Conservation (phyloP, 2,888 invertebrate genomes). For the Eupithecia centaureata region DNA sequence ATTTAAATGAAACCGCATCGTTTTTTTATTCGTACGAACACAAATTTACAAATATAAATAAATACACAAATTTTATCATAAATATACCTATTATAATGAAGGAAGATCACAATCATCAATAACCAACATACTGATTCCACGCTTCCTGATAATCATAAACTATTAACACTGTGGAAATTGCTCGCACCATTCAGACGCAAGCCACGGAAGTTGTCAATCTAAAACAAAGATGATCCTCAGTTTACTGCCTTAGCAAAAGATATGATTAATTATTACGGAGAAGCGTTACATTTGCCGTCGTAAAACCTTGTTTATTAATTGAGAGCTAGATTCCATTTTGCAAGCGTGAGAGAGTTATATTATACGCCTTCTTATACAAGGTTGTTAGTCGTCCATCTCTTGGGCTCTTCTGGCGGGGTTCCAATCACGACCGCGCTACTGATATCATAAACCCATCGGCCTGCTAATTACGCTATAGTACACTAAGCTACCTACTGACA, state of each 20-base stretch:
- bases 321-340: slow-evolving; percentile 5
- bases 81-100: too few relatives aligned
- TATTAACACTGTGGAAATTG: slow-evolving; percentile 2
- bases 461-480: slow-evolving; percentile 29
- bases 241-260: slow-evolving; percentile 4
- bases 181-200: neutral
- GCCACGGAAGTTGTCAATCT: slow-evolving; percentile 8
- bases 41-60: too few relatives aligned
- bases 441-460: slow-evolving; percentile 32
- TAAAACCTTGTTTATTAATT: slow-evolving; percentile 11
- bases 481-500: slow-evolving; percentile 14
- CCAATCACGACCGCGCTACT: slow-evolving; percentile 30
- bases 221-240: neutral
- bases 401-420: slow-evolving; percentile 31
- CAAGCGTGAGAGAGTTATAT: neutral
- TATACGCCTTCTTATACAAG: slow-evolving; percentile 9
- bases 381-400: slow-evolving; percentile 32
- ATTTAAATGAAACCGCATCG: neutral
- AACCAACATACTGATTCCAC: neutral
- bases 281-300: slow-evolving; percentile 3
- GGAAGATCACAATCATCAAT: neutral
- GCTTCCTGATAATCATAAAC: slow-evolving; percentile 1
- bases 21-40: too few relatives aligned
- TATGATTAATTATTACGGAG: neutral
- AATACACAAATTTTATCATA: too few relatives aligned